Conservation (phyloP, 1,140 invertebrate species). For the Drosophila kurseongensis region DNA sequence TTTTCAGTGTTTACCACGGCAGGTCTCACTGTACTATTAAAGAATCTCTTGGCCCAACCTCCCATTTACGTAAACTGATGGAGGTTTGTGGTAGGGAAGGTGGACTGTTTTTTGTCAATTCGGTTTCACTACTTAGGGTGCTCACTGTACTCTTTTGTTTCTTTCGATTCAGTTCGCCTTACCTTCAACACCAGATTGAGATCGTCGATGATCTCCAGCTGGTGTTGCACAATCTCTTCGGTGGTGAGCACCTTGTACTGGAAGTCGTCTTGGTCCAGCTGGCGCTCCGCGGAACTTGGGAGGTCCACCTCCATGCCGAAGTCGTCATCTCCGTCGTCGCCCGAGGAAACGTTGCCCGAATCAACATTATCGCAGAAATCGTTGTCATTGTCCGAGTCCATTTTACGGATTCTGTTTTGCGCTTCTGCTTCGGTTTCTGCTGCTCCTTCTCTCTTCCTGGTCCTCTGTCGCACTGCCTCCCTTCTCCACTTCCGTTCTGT, state of each 20-base stretch:
- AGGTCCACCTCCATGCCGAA: slow-evolving; percentile 96
- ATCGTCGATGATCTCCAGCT: slow-evolving; percentile 98
- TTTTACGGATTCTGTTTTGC: slow-evolving; percentile 76
- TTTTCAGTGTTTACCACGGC: too few relatives aligned
- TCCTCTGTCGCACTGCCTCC: not conserved
- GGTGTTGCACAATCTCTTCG: slow-evolving; percentile 98
- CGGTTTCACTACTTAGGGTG: not conserved
- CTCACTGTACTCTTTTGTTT: slow-evolving; percentile 1
- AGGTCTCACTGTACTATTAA: too few relatives aligned
- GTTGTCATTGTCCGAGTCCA: slow-evolving; percentile 94
- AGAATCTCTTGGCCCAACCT: too few relatives aligned
- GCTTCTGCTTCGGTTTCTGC: not conserved
- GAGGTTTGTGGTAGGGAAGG: not conserved
- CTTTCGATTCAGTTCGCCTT: slow-evolving; percentile 29
- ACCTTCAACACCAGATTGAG: slow-evolving; percentile 95
- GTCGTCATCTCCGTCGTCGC: slow-evolving; percentile 93
- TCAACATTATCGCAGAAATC: slow-evolving; percentile 95
- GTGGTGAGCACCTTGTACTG: slow-evolving; percentile 97
- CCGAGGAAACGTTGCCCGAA: slow-evolving; percentile 95
- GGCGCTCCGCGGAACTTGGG: slow-evolving; percentile 87
- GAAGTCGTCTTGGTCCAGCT: slow-evolving; percentile 94
- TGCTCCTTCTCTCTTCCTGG: slow-evolving; percentile 14
- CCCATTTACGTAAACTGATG: not conserved
- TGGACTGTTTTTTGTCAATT: not conserved
- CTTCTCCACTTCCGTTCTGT: slow-evolving; percentile 10